These are phyloP conservation scores for Alcis repandata DNA, from an alignment of 2,888 invertebrate species.

Conservation along the genomic window DNA sequence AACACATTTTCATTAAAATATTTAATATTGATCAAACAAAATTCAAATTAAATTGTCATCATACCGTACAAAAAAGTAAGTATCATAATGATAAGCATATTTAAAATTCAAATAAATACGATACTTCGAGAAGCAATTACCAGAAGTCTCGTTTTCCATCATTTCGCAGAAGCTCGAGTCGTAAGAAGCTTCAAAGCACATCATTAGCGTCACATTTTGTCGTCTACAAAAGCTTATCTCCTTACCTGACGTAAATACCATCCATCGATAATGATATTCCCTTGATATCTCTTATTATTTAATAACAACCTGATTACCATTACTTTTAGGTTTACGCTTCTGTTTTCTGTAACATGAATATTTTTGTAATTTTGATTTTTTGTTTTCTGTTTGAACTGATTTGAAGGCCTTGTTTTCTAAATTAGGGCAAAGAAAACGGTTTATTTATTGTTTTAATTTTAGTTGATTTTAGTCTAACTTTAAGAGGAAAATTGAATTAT, in stretches of 20 bases:
- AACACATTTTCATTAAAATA: background rate
- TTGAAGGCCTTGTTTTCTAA: no score
- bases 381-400: background rate
- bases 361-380: background rate
- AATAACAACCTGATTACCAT: slow-evolving; percentile 3
- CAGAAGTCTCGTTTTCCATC: slow-evolving; percentile 21
- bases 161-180: slow-evolving; percentile 30
- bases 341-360: background rate
- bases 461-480: no score
- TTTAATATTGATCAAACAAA: background rate
- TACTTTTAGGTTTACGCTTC: background rate
- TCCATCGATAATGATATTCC: slow-evolving; percentile 10
- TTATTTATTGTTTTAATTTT: no score
- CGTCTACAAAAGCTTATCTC: slow-evolving; percentile 27
- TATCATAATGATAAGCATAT: background rate
- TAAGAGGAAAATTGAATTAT: no score
- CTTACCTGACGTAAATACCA: slow-evolving; percentile 18
- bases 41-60: background rate
- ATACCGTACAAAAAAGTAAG: no score
- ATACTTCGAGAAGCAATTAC: slow-evolving; percentile 4
- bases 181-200: slow-evolving; percentile 32
- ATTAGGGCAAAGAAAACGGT: no score
- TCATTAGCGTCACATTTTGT: slow-evolving; percentile 38
- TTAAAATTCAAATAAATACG: slow-evolving; percentile 3
- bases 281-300: slow-evolving; percentile 13